Base-by-base conservation (phyloP, 2,113 vertebrate genomes). In the Mustelus asterias region DNA sequence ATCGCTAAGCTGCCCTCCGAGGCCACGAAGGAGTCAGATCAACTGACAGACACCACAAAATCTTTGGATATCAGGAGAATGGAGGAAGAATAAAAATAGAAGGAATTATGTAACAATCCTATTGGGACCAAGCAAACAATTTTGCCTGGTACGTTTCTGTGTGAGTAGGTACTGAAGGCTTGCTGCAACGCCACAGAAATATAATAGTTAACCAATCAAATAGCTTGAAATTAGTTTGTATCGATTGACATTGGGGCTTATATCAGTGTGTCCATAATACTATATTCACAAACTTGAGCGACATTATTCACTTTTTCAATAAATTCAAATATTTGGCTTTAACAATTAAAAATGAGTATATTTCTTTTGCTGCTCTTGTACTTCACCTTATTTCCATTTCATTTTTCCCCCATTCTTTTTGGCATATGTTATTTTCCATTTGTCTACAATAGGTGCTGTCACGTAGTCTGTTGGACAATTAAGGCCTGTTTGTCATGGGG, bases 71-170 rank as follows among this genome's bases (percentile, higher is more conserved):
- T 0, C 97, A 97, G 96, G 96, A 96, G 76, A 94, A 97, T 96
- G 97, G 95, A 97, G 97, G 96, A 33, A 97, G 98, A 96, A 97
- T 98, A 96, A 98, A 97, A 96, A 72, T 1, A 0, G 72, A 95
- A 63, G 24, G 70, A 29, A 24, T n/a, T 29, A 37, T 2, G 0
- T 0, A 14, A 63, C 96, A 96, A 96, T 94, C 83, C 80, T 7
- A 9, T 96, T 96, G 41, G 41, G 26, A 96, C 96, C 89, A 96
- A 96, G 96, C 97, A 96, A 96, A 96, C 96, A 96, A 96, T 96
- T 95, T 96, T 96, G 96, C 54, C 7, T 0, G 0, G 95, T 96
- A 2, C 10, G 96, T 97, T 97, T 96, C 96, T 96, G 96, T 96
- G 96, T 97, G 96, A 26, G 18, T 80, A 18, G 0, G 16, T 83